Percentiles rank a stretch among this genome's conserved stretches.
Conservation (phyloP, 1,140 invertebrate genomes). For the Cydia fagiglandana region DNA sequence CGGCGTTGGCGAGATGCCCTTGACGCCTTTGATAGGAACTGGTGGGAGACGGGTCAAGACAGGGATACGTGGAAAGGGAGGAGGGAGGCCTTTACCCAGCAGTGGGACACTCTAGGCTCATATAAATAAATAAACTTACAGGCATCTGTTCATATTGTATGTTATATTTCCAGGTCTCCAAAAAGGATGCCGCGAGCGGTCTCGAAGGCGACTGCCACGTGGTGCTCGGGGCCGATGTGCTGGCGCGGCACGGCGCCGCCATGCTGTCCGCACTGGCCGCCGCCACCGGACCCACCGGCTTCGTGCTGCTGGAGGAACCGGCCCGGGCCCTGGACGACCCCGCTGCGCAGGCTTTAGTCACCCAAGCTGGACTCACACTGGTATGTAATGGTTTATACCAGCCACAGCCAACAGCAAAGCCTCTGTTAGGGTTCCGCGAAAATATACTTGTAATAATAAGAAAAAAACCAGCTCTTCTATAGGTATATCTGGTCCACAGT, state of each 20-base stretch:
- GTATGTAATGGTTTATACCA: not conserved
- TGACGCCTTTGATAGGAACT: too few species aligned
- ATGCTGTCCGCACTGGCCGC: slow-evolving; percentile 80
- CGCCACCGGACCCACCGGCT: slow-evolving; percentile 86
- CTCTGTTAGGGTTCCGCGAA: too few species aligned
- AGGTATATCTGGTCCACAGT: too few species aligned
- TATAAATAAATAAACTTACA: too few species aligned
- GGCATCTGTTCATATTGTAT: not conserved
- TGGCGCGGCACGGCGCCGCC: slow-evolving; percentile 76
- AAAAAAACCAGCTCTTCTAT: too few species aligned
- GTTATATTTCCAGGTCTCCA: slow-evolving; percentile 38
- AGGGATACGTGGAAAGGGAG: too few species aligned
- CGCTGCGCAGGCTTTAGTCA: slow-evolving; percentile 74
- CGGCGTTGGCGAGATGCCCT: too few species aligned
- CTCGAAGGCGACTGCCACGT: slow-evolving; percentile 85
- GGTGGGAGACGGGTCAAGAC: too few species aligned
- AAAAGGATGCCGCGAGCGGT: slow-evolving; percentile 64
- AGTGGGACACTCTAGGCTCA: too few species aligned
- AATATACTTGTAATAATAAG: too few species aligned
- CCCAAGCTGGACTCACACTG: slow-evolving; percentile 57
- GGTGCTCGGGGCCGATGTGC: slow-evolving; percentile 82
- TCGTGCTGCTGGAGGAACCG: slow-evolving; percentile 88
- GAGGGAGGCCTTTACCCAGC: too few species aligned
- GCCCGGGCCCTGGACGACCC: slow-evolving; percentile 77
- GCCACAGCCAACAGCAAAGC: too few species aligned